Base-by-base conservation (phyloP, 2,888 invertebrate species). In the Rhimphoctona megacephalus region DNA sequence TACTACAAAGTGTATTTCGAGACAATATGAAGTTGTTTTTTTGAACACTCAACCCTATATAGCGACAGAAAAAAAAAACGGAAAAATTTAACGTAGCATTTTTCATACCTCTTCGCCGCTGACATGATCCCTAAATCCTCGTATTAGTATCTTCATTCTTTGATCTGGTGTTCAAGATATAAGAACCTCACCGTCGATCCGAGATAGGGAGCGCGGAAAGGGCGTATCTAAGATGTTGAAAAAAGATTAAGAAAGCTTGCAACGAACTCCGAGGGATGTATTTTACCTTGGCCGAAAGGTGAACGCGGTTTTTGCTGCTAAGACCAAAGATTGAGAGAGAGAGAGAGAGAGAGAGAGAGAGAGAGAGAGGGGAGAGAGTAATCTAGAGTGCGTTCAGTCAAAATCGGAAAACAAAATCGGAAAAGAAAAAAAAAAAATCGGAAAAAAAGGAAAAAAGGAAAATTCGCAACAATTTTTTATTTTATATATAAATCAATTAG, bases 51-150 rank as follows among this genome's bases (percentile, higher is more conserved):
- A 30, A 49, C 3, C 17, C 30, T 30, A 7, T 0, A 6, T 7
- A 69, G 9, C 8, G 9, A 57, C 9, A 14, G 36, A 39, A 33
- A 8, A 36, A 49, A 54, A 49, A 54, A 52, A 25, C 17, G 33
- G 9, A 61, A 25, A 9, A 17, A 43, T 76, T 25, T 70, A 39
- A 69, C 66, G 69, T 9, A 25, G 17, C 57, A 46, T 76, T 39
- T 66, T 67, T 52, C 70, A 19, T 77, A 66, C 77, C 72, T 77
- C 54, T 81, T 85, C n/a, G 64, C 64, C 25, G 25, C 69, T 57
- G 69, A 43, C n/a, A n/a, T 17, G 91, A 91, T 92, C 90, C 87
- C 90, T 90, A 92, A 92, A 92, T 93, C 91, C 91, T 91, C 91
- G 91, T 93, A 93, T 93, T 93, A 93, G 93, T 93, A 93, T 83